A percentile compares a stretch with the other conserved stretches of the same genome.
Conservation (phyloP, 2,113 vertebrate species). For the Eolophus roseicapilla region DNA sequence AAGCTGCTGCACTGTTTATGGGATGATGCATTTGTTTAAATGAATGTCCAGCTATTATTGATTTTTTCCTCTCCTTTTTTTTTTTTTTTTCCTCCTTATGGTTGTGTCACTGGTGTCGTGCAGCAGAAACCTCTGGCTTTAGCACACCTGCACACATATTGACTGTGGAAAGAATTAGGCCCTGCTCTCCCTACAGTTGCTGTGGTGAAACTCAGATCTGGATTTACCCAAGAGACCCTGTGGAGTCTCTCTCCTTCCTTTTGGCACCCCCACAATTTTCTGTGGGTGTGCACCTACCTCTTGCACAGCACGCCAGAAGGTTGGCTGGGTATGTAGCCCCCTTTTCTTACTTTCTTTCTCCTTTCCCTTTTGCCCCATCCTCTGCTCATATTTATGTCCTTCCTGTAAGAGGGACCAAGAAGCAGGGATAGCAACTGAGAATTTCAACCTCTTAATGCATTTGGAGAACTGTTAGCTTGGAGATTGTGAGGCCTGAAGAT, state of each 20-base stretch:
- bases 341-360: not conserved
- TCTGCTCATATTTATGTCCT: not conserved
- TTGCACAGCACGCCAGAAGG: not conserved
- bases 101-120: slow-evolving; percentile 34
- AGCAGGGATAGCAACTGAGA: not conserved
- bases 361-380: not conserved
- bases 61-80: slow-evolving; percentile 44
- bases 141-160: slow-evolving; percentile 52
- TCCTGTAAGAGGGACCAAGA: not conserved
- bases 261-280: not conserved
- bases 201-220: not conserved
- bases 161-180: slow-evolving; percentile 7
- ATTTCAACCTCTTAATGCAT: not conserved
- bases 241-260: not conserved
- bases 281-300: not conserved
- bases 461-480: not conserved
- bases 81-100: not conserved
- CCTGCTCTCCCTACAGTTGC: not conserved
- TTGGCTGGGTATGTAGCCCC: not conserved
- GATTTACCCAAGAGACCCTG: not conserved
- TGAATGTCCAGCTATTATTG: slow-evolving; percentile 68
- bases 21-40: slow-evolving; percentile 77
- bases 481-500: not conserved
- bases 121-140: slow-evolving; percentile 12
- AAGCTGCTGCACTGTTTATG: slow-evolving; percentile 75